phyloP scores from a whole-genome alignment of 2,888 invertebrate genomes.

The Agonum fuliginosum region DNA sequence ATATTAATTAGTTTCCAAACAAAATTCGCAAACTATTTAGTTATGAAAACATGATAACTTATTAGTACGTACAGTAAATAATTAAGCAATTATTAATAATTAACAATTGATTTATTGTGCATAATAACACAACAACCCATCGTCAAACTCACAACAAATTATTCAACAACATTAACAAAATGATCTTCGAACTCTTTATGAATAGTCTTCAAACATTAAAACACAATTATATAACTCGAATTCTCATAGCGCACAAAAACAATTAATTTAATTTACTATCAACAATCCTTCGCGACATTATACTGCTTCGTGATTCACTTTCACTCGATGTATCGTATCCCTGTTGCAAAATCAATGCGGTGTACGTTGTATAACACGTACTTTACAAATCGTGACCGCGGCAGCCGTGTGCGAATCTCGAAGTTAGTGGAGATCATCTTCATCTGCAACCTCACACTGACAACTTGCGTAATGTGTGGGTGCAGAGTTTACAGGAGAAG shows the following conservation, averaged over 20 bases:
- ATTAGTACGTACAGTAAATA: not conserved
- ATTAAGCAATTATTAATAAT: conserved; percentile 23
- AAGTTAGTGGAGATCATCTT: not conserved
- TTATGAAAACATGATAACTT: conserved; percentile 8
- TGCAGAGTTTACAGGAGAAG: not conserved
- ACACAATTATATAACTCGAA: not conserved
- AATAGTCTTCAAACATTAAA: not conserved
- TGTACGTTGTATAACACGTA: conserved; percentile 56
- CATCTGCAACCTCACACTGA: not conserved
- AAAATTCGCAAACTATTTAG: conserved; percentile 4
- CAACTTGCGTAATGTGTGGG: not conserved
- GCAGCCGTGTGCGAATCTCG: conserved; percentile 14
- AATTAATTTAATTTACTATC: conserved; percentile 11
- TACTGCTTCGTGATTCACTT: conserved; percentile 42
- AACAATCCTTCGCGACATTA: not conserved
- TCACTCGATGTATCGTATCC: conserved; percentile 53
- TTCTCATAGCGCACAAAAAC: conserved; percentile 23
- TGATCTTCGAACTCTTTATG: not conserved
- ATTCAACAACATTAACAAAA: conserved; percentile 19
- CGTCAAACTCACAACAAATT: not conserved
- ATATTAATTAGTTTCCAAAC: too few relatives aligned
- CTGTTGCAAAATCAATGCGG: conserved; percentile 44
- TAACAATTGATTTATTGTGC: not conserved
- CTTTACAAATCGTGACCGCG: conserved; percentile 54
- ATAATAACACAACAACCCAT: not conserved